Conservation (phyloP, 2,888 invertebrate species). For the Blastobasis lacticolella region DNA sequence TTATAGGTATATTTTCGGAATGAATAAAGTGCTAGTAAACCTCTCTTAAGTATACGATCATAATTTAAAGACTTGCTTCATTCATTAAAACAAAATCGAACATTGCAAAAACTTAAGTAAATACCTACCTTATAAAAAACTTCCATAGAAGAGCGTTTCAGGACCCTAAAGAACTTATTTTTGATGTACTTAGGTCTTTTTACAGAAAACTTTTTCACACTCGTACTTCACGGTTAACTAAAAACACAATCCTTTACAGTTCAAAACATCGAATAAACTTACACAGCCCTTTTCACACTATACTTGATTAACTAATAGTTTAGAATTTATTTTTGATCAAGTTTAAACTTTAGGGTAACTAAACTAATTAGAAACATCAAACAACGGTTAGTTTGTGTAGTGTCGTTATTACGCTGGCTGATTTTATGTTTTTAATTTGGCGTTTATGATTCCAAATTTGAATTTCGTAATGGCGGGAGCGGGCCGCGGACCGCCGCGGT, state of each 20-base stretch:
- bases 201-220: slow-evolving; percentile 1
- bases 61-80: background rate
- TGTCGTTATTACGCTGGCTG: background rate
- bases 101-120: too few species aligned
- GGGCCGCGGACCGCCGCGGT: slow-evolving; percentile 36
- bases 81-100: too few species aligned
- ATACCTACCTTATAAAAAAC: slow-evolving; percentile 25
- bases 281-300: slow-evolving; percentile 15
- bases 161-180: background rate
- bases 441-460: slow-evolving; percentile 37
- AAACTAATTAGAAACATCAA: too few species aligned
- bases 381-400: too few species aligned
- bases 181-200: slow-evolving; percentile 7
- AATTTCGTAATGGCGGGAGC: slow-evolving; percentile 57
- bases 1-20: too few species aligned
- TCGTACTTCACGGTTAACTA: slow-evolving; percentile 8
- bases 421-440: slow-evolving; percentile 23
- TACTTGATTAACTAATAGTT: background rate
- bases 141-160: slow-evolving; percentile 13
- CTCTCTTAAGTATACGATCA: too few species aligned
- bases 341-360: slow-evolving; percentile 1
- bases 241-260: slow-evolving; percentile 16
- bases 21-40: too few species aligned
- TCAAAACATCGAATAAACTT: slow-evolving; percentile 17
- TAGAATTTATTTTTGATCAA: slow-evolving; percentile 3